Evolutionary conservation across 2,888 invertebrate genomes (phyloP), one percentile per base, ranked within the genome.

Genomic region (Polymixis flavicincta): DNA sequence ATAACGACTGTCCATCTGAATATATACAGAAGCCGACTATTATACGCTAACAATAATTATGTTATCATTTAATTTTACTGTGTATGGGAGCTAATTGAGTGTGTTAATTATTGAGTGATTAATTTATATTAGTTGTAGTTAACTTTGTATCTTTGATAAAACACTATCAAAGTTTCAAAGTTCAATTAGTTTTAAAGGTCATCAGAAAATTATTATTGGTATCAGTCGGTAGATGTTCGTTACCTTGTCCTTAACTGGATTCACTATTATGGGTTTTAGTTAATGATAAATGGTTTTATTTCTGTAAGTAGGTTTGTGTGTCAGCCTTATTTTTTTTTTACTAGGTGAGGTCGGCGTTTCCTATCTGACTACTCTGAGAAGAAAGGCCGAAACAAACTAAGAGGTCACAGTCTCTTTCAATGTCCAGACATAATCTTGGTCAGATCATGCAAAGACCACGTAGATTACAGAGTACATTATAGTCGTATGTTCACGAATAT

Each of bases 61-160:
- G 69, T 86, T 86, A 85, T 83, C 61, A 59, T 66, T 65, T 45
- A 68, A 63, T 71, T 68, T 67, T 61, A 73, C 4, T 52, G 25
- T 73, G 61, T 72, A 71, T 32, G 55, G 66, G 19, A 66, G 45
- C 75, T 71, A 82, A 76, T 72, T 74, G 55, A 48, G 19, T 71
- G 42, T 77, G 22, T 67, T 25, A 45, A 59, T 73, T 75, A 74
- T 72, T 76, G 64, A 22, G 13, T 72, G 52, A 70, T 76, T 75
- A 57, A 70, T 76, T 79, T 69, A 45, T 63, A 22, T 54, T 61
- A n/a, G 19, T 63, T 71, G 54, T 67, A 48, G 19, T 59, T 37
- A 17, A 66, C 37, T 72, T 71, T 71, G 64, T 59, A 22, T 48
- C 19, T 54, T 45, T 42, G 76, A 69, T 61, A 61, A 6, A 1